Conservation (phyloP, 2,797 vertebrate species). For the Simalia tracyae region DNA sequence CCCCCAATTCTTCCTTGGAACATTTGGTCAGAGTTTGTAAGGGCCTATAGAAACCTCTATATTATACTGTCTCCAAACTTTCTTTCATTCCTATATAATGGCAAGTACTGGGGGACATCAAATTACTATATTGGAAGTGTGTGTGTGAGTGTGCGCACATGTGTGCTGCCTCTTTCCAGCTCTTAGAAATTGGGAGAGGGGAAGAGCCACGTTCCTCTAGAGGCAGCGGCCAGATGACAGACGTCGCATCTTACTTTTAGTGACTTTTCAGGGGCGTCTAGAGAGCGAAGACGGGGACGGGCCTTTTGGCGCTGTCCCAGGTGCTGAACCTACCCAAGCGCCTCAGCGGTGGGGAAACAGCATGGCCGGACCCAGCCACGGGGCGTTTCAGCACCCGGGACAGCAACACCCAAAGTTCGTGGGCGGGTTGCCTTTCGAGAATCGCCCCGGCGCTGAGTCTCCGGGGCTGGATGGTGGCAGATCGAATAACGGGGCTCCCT, state of each 20-base stretch:
- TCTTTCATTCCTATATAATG: background rate
- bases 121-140: background rate
- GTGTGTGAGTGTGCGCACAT: no score
- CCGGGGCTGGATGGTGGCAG: background rate
- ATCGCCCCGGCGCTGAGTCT: background rate
- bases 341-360: fast-evolving
- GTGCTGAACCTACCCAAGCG: background rate
- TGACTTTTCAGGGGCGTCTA: background rate
- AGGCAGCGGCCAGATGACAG: background rate
- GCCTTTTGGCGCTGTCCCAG: background rate
- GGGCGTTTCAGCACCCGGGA: background rate
- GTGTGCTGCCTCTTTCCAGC: background rate
- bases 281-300: background rate
- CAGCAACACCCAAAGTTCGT: background rate
- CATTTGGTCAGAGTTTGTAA: background rate
- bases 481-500: background rate
- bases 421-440: no score
- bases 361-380: background rate
- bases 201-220: background rate
- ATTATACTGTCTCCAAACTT: background rate
- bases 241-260: background rate
- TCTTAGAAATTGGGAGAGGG: background rate
- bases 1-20: background rate
- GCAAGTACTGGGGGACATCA: background rate
- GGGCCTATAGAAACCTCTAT: background rate